Conservation (phyloP, 92 coral and sea anemone genomes). For the Zoanthus solanderi region DNA sequence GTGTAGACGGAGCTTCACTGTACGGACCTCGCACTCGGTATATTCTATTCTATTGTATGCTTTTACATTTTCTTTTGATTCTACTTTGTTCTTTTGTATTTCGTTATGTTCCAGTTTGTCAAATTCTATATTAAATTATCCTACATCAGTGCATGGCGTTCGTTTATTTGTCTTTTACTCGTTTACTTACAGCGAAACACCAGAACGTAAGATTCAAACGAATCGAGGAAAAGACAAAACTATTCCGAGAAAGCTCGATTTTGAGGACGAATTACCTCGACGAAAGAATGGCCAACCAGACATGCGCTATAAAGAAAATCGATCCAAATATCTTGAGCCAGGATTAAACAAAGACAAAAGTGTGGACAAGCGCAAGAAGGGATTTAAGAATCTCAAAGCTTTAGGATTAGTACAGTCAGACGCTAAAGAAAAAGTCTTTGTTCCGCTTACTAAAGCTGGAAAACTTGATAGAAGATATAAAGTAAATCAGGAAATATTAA, state of each 20-base stretch:
- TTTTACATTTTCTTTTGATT: too few relatives aligned
- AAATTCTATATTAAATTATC: too few relatives aligned
- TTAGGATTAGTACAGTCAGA: not conserved
- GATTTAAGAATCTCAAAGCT: constrained; percentile 10
- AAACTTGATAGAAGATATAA: constrained; percentile 63
- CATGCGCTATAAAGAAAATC: constrained; percentile 59
- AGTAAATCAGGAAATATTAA: constrained; percentile 50
- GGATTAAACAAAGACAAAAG: constrained; percentile 59
- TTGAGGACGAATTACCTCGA: not conserved
- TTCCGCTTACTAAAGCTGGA: constrained; percentile 23
- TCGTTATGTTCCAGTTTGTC: too few relatives aligned
- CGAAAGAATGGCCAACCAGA: constrained; percentile 57
- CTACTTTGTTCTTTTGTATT: too few relatives aligned
- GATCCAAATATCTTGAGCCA: constrained; percentile 41
- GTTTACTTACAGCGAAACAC: not conserved
- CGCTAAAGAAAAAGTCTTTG: not conserved
- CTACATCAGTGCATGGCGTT: too few relatives aligned
- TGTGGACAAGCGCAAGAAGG: constrained; percentile 52
- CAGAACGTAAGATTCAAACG: not conserved
- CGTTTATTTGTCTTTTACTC: too few relatives aligned
- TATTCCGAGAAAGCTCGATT: not conserved
- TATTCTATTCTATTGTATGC: too few relatives aligned
- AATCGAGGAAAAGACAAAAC: not conserved
- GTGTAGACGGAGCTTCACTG: too few relatives aligned
- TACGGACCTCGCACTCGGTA: too few relatives aligned